A percentile compares a stretch with the other conserved stretches of the same genome.
These are phyloP conservation scores for Drosophila ercepeae DNA, from an alignment of 1,140 invertebrate genomes.

Conservation along the genomic window DNA sequence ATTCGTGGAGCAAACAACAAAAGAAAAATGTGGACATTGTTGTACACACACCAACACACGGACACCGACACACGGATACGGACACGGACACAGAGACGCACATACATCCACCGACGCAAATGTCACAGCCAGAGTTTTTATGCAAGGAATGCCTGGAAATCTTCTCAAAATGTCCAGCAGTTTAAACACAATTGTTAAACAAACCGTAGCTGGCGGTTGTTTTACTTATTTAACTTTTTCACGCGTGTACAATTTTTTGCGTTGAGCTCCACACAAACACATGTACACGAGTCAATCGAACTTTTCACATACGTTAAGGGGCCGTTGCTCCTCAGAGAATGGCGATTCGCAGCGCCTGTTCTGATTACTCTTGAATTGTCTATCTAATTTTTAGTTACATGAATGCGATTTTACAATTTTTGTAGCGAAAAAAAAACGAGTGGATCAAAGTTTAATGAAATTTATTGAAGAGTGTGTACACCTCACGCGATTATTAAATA, in stretches of 20 bases:
- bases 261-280: slow-evolving; percentile 55
- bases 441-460: slow-evolving; percentile 31
- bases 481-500: not conserved
- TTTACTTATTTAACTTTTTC: slow-evolving; percentile 61
- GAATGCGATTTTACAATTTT: slow-evolving; percentile 20
- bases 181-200: slow-evolving; percentile 1
- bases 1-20: slow-evolving; percentile 79
- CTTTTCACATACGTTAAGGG: slow-evolving; percentile 65
- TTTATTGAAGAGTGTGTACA: slow-evolving; percentile 19
- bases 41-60: slow-evolving; percentile 60
- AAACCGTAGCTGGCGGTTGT: slow-evolving; percentile 19
- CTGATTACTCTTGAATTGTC: slow-evolving; percentile 9
- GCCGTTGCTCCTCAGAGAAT: slow-evolving; percentile 46
- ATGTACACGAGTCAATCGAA: slow-evolving; percentile 56
- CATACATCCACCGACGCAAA: slow-evolving; percentile 56
- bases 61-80: slow-evolving; percentile 17
- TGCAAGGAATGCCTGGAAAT: slow-evolving; percentile 29
- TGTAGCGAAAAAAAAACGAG: slow-evolving; percentile 35
- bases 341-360: not conserved
- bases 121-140: slow-evolving; percentile 58
- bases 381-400: slow-evolving; percentile 13
- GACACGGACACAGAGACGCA: slow-evolving; percentile 28
- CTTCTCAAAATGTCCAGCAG: slow-evolving; percentile 25
- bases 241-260: slow-evolving; percentile 71
- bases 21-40: slow-evolving; percentile 80